These are phyloP conservation scores for Limnodromus scolopaceus DNA, from an alignment of 2,797 vertebrate species.

Conservation along the genomic window DNA sequence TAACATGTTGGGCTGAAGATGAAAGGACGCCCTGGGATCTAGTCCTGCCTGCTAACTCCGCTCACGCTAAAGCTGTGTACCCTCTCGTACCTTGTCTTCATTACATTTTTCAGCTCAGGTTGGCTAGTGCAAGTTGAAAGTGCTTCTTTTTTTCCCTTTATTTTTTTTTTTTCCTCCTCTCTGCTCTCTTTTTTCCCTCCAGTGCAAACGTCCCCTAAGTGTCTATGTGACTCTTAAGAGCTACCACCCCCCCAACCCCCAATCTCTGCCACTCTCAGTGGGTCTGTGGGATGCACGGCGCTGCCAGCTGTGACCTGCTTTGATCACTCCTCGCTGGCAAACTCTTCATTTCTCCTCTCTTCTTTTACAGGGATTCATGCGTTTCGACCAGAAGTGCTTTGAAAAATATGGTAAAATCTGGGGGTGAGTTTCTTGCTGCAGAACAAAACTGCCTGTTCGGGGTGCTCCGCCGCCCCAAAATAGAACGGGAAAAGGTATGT, in stretches of 20 bases:
- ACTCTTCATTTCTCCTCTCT: background rate
- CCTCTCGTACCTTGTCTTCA: background rate
- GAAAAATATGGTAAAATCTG: slow-evolving; percentile 67
- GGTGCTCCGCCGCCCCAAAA: background rate
- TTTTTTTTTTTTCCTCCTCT: background rate
- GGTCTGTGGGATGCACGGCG: background rate
- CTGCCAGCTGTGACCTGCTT: background rate
- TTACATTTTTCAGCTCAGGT: background rate
- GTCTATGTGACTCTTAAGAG: background rate
- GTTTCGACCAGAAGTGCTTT: slow-evolving; percentile 55
- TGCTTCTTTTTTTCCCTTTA: too few relatives aligned
- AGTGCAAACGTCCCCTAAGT: background rate
- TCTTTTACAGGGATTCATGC: slow-evolving; percentile 14
- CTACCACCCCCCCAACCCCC: background rate
- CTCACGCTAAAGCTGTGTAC: background rate
- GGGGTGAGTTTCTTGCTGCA: slow-evolving; percentile 49
- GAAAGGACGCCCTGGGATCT: background rate
- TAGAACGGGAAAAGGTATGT: background rate
- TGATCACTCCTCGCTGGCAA: background rate
- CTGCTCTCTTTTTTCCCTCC: background rate
- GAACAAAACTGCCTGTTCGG: background rate
- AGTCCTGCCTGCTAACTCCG: slow-evolving; percentile 6
- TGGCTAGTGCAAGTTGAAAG: background rate
- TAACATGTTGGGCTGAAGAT: background rate
- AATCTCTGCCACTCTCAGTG: background rate